phyloP scores from a whole-genome alignment of 2,888 invertebrate species.

The Poecilus cupreus region DNA sequence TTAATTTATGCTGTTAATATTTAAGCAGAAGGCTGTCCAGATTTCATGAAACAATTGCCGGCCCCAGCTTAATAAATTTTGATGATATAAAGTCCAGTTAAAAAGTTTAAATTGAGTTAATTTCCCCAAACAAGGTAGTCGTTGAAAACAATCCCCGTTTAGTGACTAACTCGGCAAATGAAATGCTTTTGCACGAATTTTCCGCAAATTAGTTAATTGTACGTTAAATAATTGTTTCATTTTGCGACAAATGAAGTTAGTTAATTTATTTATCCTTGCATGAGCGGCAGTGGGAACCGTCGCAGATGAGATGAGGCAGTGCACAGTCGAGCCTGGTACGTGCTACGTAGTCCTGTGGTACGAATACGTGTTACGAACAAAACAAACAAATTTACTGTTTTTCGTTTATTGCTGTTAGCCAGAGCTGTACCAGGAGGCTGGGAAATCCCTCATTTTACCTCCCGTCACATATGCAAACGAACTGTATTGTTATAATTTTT shows the following conservation, averaged over 20 bases:
- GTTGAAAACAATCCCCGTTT: conserved; percentile 4
- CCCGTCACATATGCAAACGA: too few relatives aligned
- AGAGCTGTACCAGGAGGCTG: not conserved
- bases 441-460: too few relatives aligned
- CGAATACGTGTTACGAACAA: not conserved
- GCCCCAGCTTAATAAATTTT: not conserved
- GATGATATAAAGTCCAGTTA: not conserved
- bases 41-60: not conserved
- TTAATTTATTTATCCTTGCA: conserved; percentile 43
- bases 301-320: not conserved
- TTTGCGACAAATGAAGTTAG: conserved; percentile 27
- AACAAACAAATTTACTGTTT: conserved; percentile 2
- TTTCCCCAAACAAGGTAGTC: not conserved
- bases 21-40: too few relatives aligned
- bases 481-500: too few relatives aligned
- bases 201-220: conserved; percentile 34
- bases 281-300: not conserved
- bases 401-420: not conserved
- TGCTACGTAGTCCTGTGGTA: not conserved
- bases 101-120: conserved; percentile 31
- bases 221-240: conserved; percentile 15
- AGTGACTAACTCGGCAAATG: not conserved
- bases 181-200: conserved; percentile 14
- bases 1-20: too few relatives aligned
- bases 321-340: not conserved